Percentiles rank a stretch among this genome's conserved stretches.
These are phyloP conservation scores for Trissolcus basalis DNA, from an alignment of 1,140 invertebrate species.

Conservation along the genomic window DNA sequence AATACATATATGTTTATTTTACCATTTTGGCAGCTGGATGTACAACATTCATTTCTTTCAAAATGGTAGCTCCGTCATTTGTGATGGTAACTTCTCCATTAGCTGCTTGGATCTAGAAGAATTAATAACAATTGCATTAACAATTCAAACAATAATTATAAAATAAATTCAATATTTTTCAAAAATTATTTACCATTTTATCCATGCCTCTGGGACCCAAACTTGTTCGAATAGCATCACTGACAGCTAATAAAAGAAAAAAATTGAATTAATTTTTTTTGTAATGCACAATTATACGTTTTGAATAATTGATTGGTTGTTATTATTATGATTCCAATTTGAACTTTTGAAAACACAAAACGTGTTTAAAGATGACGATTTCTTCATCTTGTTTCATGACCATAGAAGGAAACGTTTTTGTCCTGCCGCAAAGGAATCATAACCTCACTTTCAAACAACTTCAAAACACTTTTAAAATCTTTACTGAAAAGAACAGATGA, in stretches of 20 bases:
- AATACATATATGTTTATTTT: slow-evolving; percentile 54
- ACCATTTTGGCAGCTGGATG: slow-evolving; percentile 99
- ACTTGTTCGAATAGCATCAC: slow-evolving; percentile 98
- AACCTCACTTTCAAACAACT: slow-evolving; percentile 50
- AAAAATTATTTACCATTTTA: slow-evolving; percentile 98
- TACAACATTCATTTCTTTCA: slow-evolving; percentile 99
- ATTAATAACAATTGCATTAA: slow-evolving; percentile 6
- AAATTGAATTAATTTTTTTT: slow-evolving; percentile 6
- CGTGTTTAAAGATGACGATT: too few species aligned
- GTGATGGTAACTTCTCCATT: slow-evolving; percentile 99
- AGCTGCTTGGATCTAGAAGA: slow-evolving; percentile 90
- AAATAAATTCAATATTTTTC: too few species aligned
- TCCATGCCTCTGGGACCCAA: slow-evolving; percentile 99
- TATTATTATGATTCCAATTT: too few species aligned
- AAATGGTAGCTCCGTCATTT: slow-evolving; percentile 99
- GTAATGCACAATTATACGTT: too few species aligned
- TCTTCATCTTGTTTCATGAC: slow-evolving; percentile 36
- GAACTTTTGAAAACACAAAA: too few species aligned
- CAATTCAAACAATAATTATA: background rate
- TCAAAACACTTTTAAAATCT: background rate
- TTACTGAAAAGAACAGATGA: background rate
- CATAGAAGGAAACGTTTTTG: slow-evolving; percentile 61
- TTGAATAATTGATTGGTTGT: too few species aligned
- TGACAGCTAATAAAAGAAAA: slow-evolving; percentile 86
- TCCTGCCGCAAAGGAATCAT: background rate